phyloP scores from a whole-genome alignment of 2,113 vertebrate genomes.

The Chrysochloris asiatica region DNA sequence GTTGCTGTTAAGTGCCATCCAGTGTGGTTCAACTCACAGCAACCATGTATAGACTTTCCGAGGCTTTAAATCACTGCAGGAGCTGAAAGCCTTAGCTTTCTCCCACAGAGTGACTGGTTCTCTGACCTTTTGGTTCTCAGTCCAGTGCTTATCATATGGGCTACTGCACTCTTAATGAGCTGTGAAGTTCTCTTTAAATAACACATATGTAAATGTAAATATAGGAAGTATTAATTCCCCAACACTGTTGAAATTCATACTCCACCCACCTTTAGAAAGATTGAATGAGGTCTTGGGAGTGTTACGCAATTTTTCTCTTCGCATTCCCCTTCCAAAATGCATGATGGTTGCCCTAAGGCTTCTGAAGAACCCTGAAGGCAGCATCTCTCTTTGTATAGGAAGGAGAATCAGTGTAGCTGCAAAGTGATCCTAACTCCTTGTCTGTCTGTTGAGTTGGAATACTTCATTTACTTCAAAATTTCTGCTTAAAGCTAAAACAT shows the following conservation, averaged over 20 bases:
- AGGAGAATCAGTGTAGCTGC: constrained; percentile 13
- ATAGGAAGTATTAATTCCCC: not conserved
- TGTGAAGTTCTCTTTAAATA: constrained; percentile 12
- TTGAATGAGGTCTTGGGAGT: not conserved
- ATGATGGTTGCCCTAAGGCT: constrained; percentile 31
- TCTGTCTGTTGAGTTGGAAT: constrained; percentile 48
- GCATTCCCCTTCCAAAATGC: constrained; percentile 44
- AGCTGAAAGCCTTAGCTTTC: too few species aligned
- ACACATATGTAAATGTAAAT: not conserved
- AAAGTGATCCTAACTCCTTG: constrained; percentile 3
- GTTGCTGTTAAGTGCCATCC: too few species aligned
- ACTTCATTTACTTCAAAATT: constrained; percentile 15
- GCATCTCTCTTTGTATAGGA: constrained; percentile 36
- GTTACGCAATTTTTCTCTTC: not conserved
- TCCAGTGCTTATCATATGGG: too few species aligned
- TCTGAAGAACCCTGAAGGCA: constrained; percentile 41
- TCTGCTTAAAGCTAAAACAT: constrained; percentile 39
- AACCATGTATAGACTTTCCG: too few species aligned
- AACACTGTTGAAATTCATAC: not conserved
- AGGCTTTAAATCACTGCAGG: too few species aligned
- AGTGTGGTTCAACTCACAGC: too few species aligned
- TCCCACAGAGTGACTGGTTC: too few species aligned
- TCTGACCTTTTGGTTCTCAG: too few species aligned
- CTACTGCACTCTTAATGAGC: too few species aligned
- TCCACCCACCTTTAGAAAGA: not conserved